Conservation (phyloP, 2,888 invertebrate species). For the Cosmorhoe ocellata region DNA sequence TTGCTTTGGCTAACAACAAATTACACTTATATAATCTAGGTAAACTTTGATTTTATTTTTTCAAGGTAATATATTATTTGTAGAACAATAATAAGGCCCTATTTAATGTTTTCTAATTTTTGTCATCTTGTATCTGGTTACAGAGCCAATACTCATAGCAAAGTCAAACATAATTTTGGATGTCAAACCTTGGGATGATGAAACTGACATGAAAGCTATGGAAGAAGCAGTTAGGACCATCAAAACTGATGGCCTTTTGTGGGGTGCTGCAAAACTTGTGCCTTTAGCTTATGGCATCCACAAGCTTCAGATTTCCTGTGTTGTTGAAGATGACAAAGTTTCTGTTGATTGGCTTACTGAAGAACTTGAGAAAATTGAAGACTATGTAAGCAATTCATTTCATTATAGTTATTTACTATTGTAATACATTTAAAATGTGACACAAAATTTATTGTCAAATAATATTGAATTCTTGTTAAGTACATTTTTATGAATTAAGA, state of each 20-base stretch:
- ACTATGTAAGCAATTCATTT: slow-evolving; percentile 84
- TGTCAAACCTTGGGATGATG: slow-evolving; percentile 96
- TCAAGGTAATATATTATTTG: no score
- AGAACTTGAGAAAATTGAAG: slow-evolving; percentile 91
- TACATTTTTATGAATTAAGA: no score
- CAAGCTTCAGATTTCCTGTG: slow-evolving; percentile 95
- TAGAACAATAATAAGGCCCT: no score
- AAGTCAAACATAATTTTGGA: slow-evolving; percentile 97
- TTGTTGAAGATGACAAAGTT: slow-evolving; percentile 98
- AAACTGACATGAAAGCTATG: slow-evolving; percentile 94
- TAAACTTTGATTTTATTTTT: no score
- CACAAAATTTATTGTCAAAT: no score
- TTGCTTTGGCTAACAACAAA: no score
- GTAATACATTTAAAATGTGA: no score
- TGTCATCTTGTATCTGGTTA: slow-evolving; percentile 37
- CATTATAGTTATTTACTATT: neutral
- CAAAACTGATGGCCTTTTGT: slow-evolving; percentile 91
- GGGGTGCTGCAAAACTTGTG: slow-evolving; percentile 96
- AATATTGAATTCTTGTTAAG: no score
- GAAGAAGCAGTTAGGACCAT: slow-evolving; percentile 91
- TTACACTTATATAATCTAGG: no score
- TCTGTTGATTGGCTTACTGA: slow-evolving; percentile 94
- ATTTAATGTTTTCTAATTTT: neutral
- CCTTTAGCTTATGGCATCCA: slow-evolving; percentile 96
- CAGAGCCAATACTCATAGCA: slow-evolving; percentile 93